phyloP scores from a whole-genome alignment of 2,797 vertebrate genomes.

The Leucoraja ocellata region DNA sequence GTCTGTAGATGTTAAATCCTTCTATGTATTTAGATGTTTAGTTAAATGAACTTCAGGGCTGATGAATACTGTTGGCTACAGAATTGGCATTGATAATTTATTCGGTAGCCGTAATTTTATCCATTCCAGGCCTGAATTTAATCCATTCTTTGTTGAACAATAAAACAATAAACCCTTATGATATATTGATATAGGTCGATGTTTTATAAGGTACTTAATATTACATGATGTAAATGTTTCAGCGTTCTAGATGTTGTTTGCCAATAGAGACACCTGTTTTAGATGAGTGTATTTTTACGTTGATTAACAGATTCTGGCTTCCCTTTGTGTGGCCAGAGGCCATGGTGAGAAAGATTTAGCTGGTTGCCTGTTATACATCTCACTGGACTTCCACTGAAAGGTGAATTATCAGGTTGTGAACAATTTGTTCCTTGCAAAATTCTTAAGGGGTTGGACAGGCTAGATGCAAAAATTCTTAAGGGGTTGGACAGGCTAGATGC shows the following conservation, averaged over 20 bases:
- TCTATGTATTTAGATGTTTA: conserved; percentile 35
- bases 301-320: neutral
- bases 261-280: neutral
- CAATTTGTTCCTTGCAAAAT: neutral
- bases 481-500: too few species aligned
- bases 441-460: too few species aligned
- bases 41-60: neutral
- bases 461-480: too few species aligned
- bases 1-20: conserved; percentile 44
- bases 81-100: neutral
- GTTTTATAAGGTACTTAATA: neutral
- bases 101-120: neutral
- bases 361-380: neutral
- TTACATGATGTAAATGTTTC: neutral
- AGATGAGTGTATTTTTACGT: neutral
- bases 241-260: neutral
- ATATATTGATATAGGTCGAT: neutral
- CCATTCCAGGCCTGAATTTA: neutral
- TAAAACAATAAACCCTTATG: neutral
- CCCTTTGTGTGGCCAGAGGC: neutral
- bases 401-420: neutral
- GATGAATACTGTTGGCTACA: neutral
- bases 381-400: neutral
- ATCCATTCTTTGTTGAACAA: neutral
- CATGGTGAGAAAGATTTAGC: too few species aligned